Evolutionary conservation across 2,888 invertebrate species (phyloP).

Genomic region (Ryuthela nishihirai): DNA sequence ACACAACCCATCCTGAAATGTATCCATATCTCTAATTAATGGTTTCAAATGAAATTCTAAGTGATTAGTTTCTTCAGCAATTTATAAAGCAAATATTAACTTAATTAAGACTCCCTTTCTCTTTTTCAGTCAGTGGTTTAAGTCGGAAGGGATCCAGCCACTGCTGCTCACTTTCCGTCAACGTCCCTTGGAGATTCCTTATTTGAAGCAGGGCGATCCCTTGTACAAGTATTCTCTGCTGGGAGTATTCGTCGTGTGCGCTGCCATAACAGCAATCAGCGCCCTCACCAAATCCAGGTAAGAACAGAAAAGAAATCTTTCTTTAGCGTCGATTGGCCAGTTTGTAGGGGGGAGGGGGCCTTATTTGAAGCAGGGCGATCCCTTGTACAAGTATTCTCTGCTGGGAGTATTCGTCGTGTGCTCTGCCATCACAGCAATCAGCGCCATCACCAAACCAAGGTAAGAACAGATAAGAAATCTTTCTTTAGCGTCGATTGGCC

Average conservation of each 20-base stretch:
- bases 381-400: constrained; percentile 77
- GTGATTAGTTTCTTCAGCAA: no score
- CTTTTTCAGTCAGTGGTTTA: constrained; percentile 44
- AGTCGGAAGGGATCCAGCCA: constrained; percentile 55
- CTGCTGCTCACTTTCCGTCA: constrained; percentile 62
- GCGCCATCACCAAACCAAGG: constrained; percentile 59
- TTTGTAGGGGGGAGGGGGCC: no score
- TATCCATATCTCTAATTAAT: no score
- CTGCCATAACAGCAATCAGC: constrained; percentile 61
- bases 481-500: no score
- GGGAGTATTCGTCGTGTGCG: constrained; percentile 58
- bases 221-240: constrained; percentile 77
- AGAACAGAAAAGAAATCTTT: no score
- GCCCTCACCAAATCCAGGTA: constrained; percentile 59
- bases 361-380: constrained; percentile 71
- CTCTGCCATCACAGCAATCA: constrained; percentile 59
- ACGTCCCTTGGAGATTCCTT: constrained; percentile 65
- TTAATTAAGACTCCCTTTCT: constrained; percentile 63
- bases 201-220: constrained; percentile 70
- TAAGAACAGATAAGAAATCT: constrained; percentile 48
- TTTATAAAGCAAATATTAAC: constrained; percentile 35
- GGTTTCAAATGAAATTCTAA: no score
- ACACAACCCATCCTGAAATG: no score
- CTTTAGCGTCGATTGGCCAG: no score
- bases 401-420: constrained; percentile 59